These are phyloP conservation scores for Nothocercus julius DNA, from an alignment of 2,113 vertebrate genomes.

Conservation along the genomic window DNA sequence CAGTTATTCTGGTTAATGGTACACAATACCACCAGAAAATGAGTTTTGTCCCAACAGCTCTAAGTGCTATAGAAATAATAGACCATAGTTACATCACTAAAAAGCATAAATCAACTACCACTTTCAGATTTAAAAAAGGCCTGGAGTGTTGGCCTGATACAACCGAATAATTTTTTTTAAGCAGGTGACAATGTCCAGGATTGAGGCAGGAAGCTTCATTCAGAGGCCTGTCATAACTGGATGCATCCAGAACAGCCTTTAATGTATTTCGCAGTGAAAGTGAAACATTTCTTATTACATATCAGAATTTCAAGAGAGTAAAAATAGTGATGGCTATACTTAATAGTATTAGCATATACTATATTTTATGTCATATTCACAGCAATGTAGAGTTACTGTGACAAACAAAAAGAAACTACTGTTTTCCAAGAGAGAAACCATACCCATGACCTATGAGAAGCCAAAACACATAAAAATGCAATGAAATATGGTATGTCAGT, in stretches of 20 bases:
- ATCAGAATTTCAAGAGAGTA: background rate
- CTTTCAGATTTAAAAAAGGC: background rate
- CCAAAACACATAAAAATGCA: background rate
- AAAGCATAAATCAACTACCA: background rate
- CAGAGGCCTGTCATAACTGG: background rate
- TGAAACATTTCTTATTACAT: background rate
- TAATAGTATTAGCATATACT: background rate
- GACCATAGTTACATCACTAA: background rate
- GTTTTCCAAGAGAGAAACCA: background rate
- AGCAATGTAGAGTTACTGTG: background rate
- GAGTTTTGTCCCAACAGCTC: background rate
- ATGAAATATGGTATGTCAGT: background rate
- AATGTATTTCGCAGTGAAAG: background rate
- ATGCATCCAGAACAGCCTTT: background rate
- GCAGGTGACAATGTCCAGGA: background rate
- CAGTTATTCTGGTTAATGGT: background rate
- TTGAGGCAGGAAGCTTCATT: background rate
- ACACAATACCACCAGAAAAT: background rate
- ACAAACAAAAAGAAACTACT: background rate
- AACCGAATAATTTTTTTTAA: background rate
- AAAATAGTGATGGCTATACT: background rate
- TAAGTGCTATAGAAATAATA: background rate
- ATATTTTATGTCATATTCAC: background rate
- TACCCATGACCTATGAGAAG: background rate
- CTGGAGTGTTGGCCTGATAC: background rate